phyloP scores from a whole-genome alignment of 2,888 invertebrate genomes.

The Adelphocoris suturalis region DNA sequence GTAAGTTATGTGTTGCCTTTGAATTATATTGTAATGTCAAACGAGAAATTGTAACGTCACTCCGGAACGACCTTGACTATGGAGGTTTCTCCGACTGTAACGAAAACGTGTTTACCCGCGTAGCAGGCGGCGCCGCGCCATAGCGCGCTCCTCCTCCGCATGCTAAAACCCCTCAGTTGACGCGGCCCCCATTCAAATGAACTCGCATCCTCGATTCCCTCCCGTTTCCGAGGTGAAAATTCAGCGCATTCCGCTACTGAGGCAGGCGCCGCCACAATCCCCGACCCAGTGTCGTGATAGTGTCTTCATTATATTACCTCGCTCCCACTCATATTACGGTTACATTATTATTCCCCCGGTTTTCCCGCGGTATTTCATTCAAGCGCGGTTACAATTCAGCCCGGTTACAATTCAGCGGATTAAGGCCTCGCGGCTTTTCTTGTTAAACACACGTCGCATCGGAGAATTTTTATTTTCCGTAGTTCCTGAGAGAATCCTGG shows the following conservation, averaged over 20 bases:
- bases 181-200: conserved; percentile 47
- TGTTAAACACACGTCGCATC: too few relatives aligned
- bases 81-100: background rate
- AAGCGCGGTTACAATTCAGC: too few relatives aligned
- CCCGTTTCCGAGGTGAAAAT: background rate
- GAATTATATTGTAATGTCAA: too few relatives aligned
- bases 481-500: background rate
- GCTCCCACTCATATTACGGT: background rate
- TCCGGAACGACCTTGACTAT: background rate
- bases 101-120: conserved; percentile 10
- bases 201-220: background rate
- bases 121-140: background rate
- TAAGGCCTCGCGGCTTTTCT: background rate
- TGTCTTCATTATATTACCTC: background rate
- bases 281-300: background rate
- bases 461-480: background rate
- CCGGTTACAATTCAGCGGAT: too few relatives aligned
- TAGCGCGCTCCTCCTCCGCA: background rate
- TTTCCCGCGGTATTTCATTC: too few relatives aligned
- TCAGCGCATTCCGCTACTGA: background rate
- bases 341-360: background rate
- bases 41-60: background rate
- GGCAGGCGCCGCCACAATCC: background rate
- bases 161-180: conserved; percentile 1
- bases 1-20: too few relatives aligned